A percentile compares a stretch with the other conserved stretches of the same genome.
Conservation (phyloP, 2,888 invertebrate genomes). For the Melieria crassipennis region DNA sequence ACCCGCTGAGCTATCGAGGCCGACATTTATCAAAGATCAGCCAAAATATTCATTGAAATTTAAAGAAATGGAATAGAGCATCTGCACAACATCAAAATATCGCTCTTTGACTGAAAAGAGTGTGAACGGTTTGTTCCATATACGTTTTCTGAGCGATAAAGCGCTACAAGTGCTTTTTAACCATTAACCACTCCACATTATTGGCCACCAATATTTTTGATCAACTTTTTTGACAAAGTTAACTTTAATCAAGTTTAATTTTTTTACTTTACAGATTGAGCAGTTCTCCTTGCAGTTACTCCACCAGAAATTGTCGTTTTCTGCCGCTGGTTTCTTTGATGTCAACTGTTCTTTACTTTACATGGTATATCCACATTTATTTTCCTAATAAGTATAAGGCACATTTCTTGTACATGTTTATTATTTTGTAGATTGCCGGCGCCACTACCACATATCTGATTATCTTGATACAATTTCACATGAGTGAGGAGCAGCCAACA, state of each 20-base stretch:
- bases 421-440: conserved; percentile 60
- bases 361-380: conserved; percentile 53
- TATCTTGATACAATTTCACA: conserved; percentile 66
- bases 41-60: too few relatives aligned
- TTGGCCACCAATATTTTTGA: not conserved
- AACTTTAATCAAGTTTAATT: not conserved
- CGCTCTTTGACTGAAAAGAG: too few relatives aligned
- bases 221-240: not conserved
- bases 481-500: conserved; percentile 44
- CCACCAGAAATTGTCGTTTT: conserved; percentile 66
- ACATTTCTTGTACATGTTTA: not conserved
- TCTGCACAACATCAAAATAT: too few relatives aligned
- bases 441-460: conserved; percentile 66
- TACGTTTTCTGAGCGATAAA: too few relatives aligned
- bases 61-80: too few relatives aligned
- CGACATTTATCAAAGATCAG: too few relatives aligned
- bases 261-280: conserved; percentile 59
- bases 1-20: too few relatives aligned
- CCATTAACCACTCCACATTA: too few relatives aligned
- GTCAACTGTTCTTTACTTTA: conserved; percentile 67
- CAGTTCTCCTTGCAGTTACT: conserved; percentile 67
- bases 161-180: too few relatives aligned
- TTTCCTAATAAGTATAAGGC: not conserved
- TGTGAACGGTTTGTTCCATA: too few relatives aligned
- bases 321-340: conserved; percentile 67